These are phyloP conservation scores for Drosophila sucinea DNA, from an alignment of 1,140 invertebrate genomes.

Conservation along the genomic window DNA sequence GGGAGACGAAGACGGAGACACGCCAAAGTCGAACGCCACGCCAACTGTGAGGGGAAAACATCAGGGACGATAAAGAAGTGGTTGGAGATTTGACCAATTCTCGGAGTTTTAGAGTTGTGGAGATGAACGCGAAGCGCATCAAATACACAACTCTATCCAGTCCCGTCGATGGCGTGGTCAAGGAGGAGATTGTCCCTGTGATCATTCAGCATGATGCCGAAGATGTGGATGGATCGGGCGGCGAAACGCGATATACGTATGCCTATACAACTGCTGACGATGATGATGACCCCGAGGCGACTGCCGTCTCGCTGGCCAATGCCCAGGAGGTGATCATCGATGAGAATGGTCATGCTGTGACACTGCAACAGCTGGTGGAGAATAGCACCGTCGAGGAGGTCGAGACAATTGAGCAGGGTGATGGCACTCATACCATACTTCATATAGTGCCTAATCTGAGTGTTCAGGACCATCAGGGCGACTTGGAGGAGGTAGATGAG, in stretches of 20 bases:
- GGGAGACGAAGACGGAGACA: constrained; percentile 10
- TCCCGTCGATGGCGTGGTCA: constrained; percentile 29
- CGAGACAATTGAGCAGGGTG: constrained; percentile 73
- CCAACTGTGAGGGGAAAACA: neutral
- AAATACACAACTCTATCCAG: constrained; percentile 59
- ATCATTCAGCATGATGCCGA: constrained; percentile 63
- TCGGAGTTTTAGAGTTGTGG: neutral
- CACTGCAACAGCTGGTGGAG: constrained; percentile 74
- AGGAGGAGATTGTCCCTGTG: constrained; percentile 73
- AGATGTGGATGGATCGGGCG: constrained; percentile 36
- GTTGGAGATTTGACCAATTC: neutral
- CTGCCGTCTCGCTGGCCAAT: constrained; percentile 64
- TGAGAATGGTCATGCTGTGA: constrained; percentile 76
- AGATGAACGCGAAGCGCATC: constrained; percentile 72
- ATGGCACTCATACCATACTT: constrained; percentile 78
- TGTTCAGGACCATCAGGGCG: constrained; percentile 31
- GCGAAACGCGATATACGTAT: constrained; percentile 67
- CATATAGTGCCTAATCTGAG: constrained; percentile 68
- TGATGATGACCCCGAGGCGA: constrained; percentile 67
- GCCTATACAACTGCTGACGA: constrained; percentile 64
- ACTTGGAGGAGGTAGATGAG: constrained; percentile 35
- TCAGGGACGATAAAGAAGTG: neutral
- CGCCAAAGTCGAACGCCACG: constrained; percentile 9
- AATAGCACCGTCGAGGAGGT: constrained; percentile 76
- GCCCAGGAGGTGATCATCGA: constrained; percentile 78